Evolutionary conservation across 2,797 vertebrate species (phyloP).

Genomic region (Mus caroli): DNA sequence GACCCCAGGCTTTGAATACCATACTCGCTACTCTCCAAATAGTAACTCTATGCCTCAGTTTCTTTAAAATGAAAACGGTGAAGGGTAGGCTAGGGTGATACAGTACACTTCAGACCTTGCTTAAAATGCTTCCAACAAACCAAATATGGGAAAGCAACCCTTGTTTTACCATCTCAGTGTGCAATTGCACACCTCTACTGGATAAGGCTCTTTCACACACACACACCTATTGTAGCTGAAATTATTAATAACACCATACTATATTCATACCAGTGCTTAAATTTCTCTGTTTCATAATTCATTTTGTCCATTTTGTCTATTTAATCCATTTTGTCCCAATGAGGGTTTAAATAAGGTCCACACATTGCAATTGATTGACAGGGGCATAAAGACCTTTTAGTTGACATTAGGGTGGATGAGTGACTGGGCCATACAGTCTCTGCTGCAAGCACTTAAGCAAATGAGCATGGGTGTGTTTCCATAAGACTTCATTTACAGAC

Average conservation of each 20-base stretch:
- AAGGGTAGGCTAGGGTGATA: not conserved
- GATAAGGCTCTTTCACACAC: not conserved
- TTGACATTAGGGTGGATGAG: not conserved
- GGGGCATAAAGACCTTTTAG: not conserved
- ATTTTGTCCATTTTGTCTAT: too few relatives aligned
- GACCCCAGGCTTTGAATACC: not conserved
- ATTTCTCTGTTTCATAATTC: conserved; percentile 12
- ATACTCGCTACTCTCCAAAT: not conserved
- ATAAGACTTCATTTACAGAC: conserved; percentile 3
- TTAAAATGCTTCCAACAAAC: not conserved
- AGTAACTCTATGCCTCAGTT: not conserved
- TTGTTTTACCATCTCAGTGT: not conserved
- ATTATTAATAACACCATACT: not conserved
- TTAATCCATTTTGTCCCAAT: not conserved
- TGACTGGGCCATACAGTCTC: not conserved
- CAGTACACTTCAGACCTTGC: not conserved
- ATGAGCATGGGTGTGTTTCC: not conserved
- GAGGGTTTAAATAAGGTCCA: not conserved
- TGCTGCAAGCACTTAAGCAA: not conserved
- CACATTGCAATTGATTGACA: not conserved
- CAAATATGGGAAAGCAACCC: not conserved
- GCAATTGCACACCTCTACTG: not conserved
- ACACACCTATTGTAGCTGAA: not conserved
- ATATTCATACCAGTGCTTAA: not conserved
- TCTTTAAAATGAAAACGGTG: not conserved